Evolutionary conservation across 2,113 vertebrate species (phyloP), one percentile per base, ranked within the genome.

Genomic region (Atrichornis clamosus): DNA sequence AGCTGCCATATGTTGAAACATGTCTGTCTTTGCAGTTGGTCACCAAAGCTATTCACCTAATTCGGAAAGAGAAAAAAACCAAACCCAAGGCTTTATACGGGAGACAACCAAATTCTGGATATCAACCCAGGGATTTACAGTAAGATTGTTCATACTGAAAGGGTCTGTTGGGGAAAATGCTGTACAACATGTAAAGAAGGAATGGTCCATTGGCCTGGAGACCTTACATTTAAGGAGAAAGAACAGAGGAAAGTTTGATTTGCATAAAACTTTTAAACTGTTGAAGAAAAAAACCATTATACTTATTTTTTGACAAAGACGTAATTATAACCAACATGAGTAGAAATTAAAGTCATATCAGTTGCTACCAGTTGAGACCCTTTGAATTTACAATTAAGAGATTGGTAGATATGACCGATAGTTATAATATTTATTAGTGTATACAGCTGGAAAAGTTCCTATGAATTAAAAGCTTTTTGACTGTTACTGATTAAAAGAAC

Each of bases 221-320:
- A 63, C 4, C 21, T 63, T 78, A 26, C 3, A 6, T 55, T 49
- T n/a, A 72, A 62, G 13, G 10, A 3, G 2, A 63, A 63, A 87
- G 13, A 76, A 10, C 12, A 75, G 23, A 64, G 2, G 1, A 56
- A 72, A 42, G 2, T 35, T 70, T 62, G 14, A 24, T 49, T 70
- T 52, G 7, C 35, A n/a, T 28, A 64, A 23, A 52, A 87, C 6
- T 47, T 89, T 41, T 47, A 81, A 83, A 88, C 4, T 32, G 0
- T 20, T 53, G 20, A 67, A 78, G 10, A 39, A 81, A 90, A 80
- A 35, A 14, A 0, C 0, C 6, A 32, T 2, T 0, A 32, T 21
- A 24, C 5, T 50, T 63, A 6, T 33, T 50, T 77, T 81, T 67
- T 79, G 2, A 28, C 13, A 37, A 77, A 64, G 10, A 55, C 75